Base-by-base conservation (phyloP, 2,797 vertebrate species). In the Sorex maritimensis region DNA sequence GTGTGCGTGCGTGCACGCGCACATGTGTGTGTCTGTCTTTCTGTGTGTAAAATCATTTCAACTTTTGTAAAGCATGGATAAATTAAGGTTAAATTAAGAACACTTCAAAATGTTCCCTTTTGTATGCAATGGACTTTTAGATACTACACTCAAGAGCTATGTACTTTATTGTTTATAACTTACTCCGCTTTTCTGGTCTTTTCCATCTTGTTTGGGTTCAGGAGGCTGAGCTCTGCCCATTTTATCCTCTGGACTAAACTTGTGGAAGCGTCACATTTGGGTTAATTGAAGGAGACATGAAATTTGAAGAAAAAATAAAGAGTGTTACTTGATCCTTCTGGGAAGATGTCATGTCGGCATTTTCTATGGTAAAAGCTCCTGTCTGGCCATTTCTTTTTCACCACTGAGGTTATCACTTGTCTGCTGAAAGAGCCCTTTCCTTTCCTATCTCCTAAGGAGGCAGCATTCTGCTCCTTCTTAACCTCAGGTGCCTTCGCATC, bases 131-230 rank as follows among this genome's bases (percentile, higher is more conserved):
- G 1, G 24, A 26, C 4, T 4, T 85, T 81, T 3, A 34, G 61
- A 28, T 44, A 49, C 52, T 87, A 26, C 80, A 81, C 75, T 23
- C 7, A 34, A 67, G 17, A 38, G 6, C 14, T 17, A 6, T 3
- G 2, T 1, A 10, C 41, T 49, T 55, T 34, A 6, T 44, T 79
- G n/a, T 11, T 19, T 5, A 9, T 7, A 2, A 6, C 5, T 3
- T 15, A 4, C 0, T 4, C 12, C 2, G 15, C 2, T 2, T 58
- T 30, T 5, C n/a, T 6, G 0, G 28, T 11, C 4, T 49, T 65
- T 46, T 12, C 19, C 15, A 7, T 46, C 21, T 26, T 17, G 78
- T 30, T n/a, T 15, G 24, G 58, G 44, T 28, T 15, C 2, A 49
- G 63, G n/a, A 68, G 28, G 7, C 81, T 73, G 58, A 21, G 28